Conservation (phyloP, 2,113 vertebrate species). For the Rhodinocichla rosea region DNA sequence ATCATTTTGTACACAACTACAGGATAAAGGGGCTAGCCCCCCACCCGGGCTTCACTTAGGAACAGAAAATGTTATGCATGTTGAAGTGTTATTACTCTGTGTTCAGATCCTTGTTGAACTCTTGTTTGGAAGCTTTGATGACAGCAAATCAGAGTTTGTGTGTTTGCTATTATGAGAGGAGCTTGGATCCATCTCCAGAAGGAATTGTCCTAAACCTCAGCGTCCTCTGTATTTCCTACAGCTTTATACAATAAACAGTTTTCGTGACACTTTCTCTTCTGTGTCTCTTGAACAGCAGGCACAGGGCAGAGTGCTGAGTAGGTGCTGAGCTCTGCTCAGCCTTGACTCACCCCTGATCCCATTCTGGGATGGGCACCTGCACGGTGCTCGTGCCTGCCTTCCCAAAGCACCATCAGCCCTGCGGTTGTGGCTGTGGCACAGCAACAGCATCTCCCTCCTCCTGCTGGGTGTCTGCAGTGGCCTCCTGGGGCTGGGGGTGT, state of each 20-base stretch:
- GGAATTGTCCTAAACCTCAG: slow-evolving; percentile 40
- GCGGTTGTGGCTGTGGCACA: background rate
- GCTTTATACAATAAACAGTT: slow-evolving; percentile 74
- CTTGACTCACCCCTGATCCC: background rate
- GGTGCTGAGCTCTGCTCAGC: background rate
- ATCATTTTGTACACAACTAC: slow-evolving; percentile 21
- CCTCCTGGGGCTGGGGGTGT: background rate
- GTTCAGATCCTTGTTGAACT: slow-evolving; percentile 4
- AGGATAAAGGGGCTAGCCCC: background rate
- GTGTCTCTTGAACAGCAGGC: background rate
- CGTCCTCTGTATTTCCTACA: slow-evolving; percentile 64
- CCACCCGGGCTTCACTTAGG: slow-evolving; percentile 29
- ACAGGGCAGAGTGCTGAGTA: background rate
- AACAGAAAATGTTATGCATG: slow-evolving; percentile 53
- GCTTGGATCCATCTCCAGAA: slow-evolving; percentile 25
- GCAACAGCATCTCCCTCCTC: background rate
- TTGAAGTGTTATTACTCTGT: slow-evolving; percentile 55
- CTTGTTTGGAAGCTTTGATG: slow-evolving; percentile 78
- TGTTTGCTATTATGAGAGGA: slow-evolving; percentile 37
- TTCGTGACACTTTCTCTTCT: background rate
- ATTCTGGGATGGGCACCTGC: fast-evolving
- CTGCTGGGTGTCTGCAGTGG: background rate
- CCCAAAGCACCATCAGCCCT: background rate
- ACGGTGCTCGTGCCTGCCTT: fast-evolving
- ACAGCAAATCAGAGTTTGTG: slow-evolving; percentile 80